Evolutionary conservation across 2,113 vertebrate species (phyloP).

Genomic region (Tylochromis polylepis): DNA sequence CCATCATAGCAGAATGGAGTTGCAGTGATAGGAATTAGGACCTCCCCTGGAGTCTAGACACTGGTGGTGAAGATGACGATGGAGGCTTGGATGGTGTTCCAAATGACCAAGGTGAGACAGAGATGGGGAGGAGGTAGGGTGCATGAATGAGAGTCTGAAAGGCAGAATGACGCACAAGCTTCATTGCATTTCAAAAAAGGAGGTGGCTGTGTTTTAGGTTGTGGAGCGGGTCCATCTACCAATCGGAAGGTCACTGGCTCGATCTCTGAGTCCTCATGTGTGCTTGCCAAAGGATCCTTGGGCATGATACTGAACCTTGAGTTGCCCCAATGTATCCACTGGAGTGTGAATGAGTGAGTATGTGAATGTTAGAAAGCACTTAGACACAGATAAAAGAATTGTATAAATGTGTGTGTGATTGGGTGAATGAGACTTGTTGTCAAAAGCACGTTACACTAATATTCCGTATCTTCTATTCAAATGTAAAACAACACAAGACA

Average conservation of each 20-base stretch:
- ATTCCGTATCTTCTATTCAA: background rate
- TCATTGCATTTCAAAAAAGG: background rate
- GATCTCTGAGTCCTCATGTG: background rate
- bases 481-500: background rate
- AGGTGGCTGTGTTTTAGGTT: background rate
- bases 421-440: background rate
- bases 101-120: background rate
- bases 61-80: background rate
- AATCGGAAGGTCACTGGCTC: background rate
- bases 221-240: accelerated
- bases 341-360: background rate
- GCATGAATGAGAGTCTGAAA: background rate
- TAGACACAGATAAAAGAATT: background rate
- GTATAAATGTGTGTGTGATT: background rate
- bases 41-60: no score
- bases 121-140: background rate
- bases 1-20: no score
- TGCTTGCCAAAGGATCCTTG: background rate
- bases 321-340: background rate
- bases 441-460: background rate
- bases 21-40: no score
- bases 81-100: background rate
- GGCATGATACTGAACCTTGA: background rate
- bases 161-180: background rate
- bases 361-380: background rate